Percentiles rank a stretch among this genome's conserved stretches.
These are phyloP conservation scores for Morinoia aosen DNA, from an alignment of 2,888 invertebrate species.

Conservation along the genomic window DNA sequence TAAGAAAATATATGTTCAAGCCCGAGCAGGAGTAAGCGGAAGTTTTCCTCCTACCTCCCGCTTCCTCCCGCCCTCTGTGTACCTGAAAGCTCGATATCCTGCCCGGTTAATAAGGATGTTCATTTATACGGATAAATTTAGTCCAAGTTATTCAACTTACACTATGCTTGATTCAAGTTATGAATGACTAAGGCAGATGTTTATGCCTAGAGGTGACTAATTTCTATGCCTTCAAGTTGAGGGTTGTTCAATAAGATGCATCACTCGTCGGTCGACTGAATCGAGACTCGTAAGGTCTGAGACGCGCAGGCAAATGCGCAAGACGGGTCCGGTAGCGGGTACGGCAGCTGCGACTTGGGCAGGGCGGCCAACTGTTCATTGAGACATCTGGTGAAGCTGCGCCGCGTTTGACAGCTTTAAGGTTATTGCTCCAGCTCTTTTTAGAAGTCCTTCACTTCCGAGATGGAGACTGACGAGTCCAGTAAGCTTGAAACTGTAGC, in stretches of 20 bases:
- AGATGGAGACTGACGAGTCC: not conserved
- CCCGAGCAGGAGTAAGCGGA: not conserved
- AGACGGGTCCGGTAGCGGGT: not conserved
- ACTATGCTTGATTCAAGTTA: too few species aligned
- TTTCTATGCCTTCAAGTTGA: too few species aligned
- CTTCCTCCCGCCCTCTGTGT: too few species aligned
- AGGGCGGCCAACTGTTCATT: constrained; percentile 50
- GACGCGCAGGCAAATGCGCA: not conserved
- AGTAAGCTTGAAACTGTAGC: not conserved
- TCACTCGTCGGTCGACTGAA: too few species aligned
- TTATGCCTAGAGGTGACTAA: too few species aligned
- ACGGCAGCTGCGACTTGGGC: constrained; percentile 36
- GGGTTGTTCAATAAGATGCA: too few species aligned
- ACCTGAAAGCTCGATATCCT: not conserved
- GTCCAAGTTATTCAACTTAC: too few species aligned
- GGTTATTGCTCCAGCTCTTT: not conserved
- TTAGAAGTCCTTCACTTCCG: not conserved
- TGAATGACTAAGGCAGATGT: too few species aligned
- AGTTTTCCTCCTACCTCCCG: not conserved
- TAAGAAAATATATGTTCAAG: too few species aligned
- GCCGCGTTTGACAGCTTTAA: constrained; percentile 24
- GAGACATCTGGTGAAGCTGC: constrained; percentile 41
- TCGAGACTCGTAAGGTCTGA: not conserved
- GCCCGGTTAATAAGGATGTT: not conserved
- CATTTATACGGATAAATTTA: too few species aligned